These are phyloP conservation scores for Heterodera filipjevi DNA, from an alignment of 2,888 invertebrate species.

Conservation along the genomic window DNA sequence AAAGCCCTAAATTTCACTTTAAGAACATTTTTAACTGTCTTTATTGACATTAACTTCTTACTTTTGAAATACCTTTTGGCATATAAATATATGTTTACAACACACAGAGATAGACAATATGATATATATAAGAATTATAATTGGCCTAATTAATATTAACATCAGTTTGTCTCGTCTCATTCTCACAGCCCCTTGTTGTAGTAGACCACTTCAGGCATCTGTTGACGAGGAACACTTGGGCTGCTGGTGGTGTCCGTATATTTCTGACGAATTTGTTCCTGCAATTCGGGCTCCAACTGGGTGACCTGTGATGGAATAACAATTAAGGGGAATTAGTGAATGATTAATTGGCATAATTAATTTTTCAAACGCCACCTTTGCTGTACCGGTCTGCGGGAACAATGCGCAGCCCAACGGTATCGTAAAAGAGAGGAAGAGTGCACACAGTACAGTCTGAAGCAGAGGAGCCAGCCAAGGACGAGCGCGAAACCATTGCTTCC, in stretches of 20 bases:
- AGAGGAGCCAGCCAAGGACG: slow-evolving; percentile 51
- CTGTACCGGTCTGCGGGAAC: slow-evolving; percentile 76
- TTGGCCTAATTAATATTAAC: too few species aligned
- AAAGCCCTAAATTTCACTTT: too few species aligned
- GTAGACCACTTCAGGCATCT: not conserved
- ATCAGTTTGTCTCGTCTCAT: too few species aligned
- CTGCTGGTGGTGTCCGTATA: too few species aligned
- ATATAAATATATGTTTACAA: too few species aligned
- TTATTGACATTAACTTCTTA: too few species aligned
- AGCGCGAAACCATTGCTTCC: slow-evolving; percentile 70
- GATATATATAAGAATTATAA: too few species aligned
- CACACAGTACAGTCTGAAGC: slow-evolving; percentile 56
- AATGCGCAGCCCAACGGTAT: slow-evolving; percentile 95
- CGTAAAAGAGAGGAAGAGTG: slow-evolving; percentile 79
- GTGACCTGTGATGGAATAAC: slow-evolving; percentile 47
- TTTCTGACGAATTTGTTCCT: slow-evolving; percentile 70
- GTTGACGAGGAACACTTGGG: too few species aligned
- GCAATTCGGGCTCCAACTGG: slow-evolving; percentile 77
- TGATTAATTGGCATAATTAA: not conserved
- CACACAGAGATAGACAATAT: too few species aligned
- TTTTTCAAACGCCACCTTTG: slow-evolving; percentile 38
- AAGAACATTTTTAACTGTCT: too few species aligned
- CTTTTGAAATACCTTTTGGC: too few species aligned
- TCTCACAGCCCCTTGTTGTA: not conserved
- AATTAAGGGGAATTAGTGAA: not conserved